Conservation (phyloP, 2,113 vertebrate genomes). For the Neolamprologus sp. region DNA sequence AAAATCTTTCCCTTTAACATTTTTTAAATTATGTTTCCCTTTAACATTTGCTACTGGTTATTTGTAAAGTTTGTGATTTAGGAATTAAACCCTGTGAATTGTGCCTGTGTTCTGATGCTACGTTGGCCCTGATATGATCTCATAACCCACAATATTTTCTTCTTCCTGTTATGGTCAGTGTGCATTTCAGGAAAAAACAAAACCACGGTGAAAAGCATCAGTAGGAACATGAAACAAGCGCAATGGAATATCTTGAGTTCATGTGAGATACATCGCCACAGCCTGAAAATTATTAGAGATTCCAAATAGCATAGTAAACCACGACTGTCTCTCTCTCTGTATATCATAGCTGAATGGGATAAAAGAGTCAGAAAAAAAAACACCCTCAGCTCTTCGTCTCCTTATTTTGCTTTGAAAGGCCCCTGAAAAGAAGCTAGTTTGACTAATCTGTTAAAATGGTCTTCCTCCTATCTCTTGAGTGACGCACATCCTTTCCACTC, state of each 20-base stretch:
- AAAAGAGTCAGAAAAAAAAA: neutral
- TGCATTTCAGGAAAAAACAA: neutral
- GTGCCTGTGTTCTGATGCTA: neutral
- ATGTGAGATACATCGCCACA: neutral
- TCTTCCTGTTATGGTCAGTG: neutral
- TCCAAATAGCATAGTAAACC: neutral
- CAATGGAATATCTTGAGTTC: neutral
- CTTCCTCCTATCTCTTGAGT: slow-evolving; percentile 34
- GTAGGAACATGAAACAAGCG: neutral
- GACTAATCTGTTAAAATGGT: slow-evolving; percentile 21
- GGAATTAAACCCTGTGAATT: neutral
- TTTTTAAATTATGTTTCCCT: neutral
- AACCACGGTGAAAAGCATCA: neutral
- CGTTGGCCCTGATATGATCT: neutral
- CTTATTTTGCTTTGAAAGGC: slow-evolving; percentile 13
- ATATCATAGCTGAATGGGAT: neutral
- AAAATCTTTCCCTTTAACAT: neutral
- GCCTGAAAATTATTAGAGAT: neutral
- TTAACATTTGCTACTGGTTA: neutral
- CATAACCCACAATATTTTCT: neutral
- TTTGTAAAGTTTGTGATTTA: neutral
- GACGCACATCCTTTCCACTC: slow-evolving; percentile 45
- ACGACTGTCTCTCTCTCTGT: neutral
- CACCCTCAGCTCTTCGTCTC: neutral
- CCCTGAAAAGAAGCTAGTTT: slow-evolving; percentile 16